Percentiles rank a stretch among this genome's conserved stretches.
Conservation (phyloP, 2,797 vertebrate species). For the Acrossocheilus wenchowensis region DNA sequence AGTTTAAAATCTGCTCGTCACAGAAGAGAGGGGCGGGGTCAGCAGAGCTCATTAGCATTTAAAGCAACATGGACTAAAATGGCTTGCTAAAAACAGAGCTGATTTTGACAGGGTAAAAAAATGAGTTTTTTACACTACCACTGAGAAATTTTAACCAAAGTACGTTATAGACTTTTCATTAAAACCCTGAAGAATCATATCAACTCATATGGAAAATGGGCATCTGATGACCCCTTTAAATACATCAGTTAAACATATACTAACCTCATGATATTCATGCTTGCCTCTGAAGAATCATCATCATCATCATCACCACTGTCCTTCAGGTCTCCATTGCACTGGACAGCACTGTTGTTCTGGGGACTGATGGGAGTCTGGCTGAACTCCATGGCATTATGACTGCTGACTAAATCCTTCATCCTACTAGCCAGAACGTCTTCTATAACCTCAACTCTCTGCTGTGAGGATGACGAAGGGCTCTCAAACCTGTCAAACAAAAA, state of each 20-base stretch:
- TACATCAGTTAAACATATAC: background rate
- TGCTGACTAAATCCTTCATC: conserved; percentile 29
- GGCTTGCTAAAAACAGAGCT: too few species aligned
- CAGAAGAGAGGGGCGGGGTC: too few species aligned
- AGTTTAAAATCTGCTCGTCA: too few species aligned
- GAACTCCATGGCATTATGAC: conserved; percentile 21
- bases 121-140: too few species aligned
- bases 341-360: background rate
- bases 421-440: conserved; percentile 10
- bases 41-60: too few species aligned
- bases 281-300: background rate
- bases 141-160: too few species aligned
- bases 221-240: background rate
- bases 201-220: too few species aligned
- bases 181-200: too few species aligned
- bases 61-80: too few species aligned
- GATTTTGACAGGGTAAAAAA: too few species aligned
- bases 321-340: background rate
- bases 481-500: conserved; percentile 40
- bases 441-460: conserved; percentile 19
- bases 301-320: background rate
- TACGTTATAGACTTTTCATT: too few species aligned
- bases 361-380: conserved; percentile 10
- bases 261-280: background rate
- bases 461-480: conserved; percentile 5